Evolutionary conservation across 2,797 vertebrate species (phyloP).

Genomic region (Adelosebastes latens): DNA sequence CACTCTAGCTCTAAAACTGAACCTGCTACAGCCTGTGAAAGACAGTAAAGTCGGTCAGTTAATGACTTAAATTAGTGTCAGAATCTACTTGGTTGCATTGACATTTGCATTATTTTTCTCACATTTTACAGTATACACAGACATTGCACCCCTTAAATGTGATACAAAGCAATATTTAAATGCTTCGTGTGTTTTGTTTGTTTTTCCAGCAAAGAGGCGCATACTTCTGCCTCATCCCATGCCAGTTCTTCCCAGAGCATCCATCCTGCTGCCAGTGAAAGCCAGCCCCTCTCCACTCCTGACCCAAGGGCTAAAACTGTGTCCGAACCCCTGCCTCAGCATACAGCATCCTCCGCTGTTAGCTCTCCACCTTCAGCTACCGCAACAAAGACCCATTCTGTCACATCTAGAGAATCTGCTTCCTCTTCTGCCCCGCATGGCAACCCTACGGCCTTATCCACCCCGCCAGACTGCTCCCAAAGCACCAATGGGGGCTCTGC

Average conservation of each 20-base stretch:
- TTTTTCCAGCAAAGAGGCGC: constrained; percentile 55
- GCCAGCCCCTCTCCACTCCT: constrained; percentile 39
- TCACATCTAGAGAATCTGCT: constrained; percentile 24
- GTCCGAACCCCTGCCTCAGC: constrained; percentile 50
- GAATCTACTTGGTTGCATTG: background rate
- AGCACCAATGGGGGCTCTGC: constrained; percentile 9
- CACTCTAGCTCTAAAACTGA: too few species aligned
- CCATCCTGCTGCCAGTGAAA: constrained; percentile 48
- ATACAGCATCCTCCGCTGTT: constrained; percentile 21
- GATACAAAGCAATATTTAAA: background rate
- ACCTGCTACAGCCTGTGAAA: too few species aligned
- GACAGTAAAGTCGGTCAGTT: too few species aligned
- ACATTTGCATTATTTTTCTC: background rate
- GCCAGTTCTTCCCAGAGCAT: constrained; percentile 41
- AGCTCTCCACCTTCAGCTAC: constrained; percentile 38
- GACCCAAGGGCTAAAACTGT: constrained; percentile 64
- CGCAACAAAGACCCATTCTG: constrained; percentile 33
- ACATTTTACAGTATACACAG: background rate
- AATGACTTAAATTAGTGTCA: background rate
- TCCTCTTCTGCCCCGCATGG: constrained; percentile 30
- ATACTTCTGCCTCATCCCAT: constrained; percentile 36
- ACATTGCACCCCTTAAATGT: background rate
- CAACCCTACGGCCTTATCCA: constrained; percentile 47
- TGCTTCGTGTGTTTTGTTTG: background rate
- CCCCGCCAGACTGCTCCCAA: constrained; percentile 21